Base-by-base conservation (phyloP, 2,113 vertebrate species). In the Oreochromis spilurus region DNA sequence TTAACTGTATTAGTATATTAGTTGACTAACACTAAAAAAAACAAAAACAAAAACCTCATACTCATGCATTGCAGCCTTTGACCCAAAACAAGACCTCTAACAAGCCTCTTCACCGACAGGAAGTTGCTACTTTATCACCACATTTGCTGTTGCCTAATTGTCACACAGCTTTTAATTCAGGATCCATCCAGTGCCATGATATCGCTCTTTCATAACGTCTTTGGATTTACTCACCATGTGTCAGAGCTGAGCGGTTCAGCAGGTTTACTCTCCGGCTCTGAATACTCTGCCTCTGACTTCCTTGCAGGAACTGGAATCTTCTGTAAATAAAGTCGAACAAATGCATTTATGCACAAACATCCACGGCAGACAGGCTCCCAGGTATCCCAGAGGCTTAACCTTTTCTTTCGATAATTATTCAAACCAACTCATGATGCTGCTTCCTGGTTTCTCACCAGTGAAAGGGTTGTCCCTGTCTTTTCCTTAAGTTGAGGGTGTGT, bases 401-500 rank as follows among this genome's bases (percentile, higher is more conserved):
- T 95, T 82, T 67, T 79, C 58, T 19, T 48, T 16, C 4, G 0
- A 29, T 75, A 14, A 79, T 55, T 65, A 82, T 24, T 62, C 5
- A 26, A 53, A 36, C 55, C 79, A 70, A 48, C 24, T 53, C 62
- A 65, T 82, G 88, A 9, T 52, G 62, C 29, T 84, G 86, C 79
- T 83, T 82, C 48, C 55, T 84, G 58, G 84, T 86, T 90, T 88
- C 80, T 38, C 75, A 55, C 14, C 3, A 43, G 14, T 72, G 75
- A 82, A 81, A 50, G 58, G 53, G 38, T 75, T 88, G 54, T 26
- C 87, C 72, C 86, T 84, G 48, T 85, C 52, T 36, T 67, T 79
- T 82, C 67, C 86, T 88, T 93, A 70, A 87, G 86, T 62, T 80
- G 60, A 94, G 93, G 96, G 96, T 82, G 96, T 96, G 96, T 90